Base-by-base conservation (phyloP, 2,797 vertebrate genomes). In the Melanotaenia trifasciata region DNA sequence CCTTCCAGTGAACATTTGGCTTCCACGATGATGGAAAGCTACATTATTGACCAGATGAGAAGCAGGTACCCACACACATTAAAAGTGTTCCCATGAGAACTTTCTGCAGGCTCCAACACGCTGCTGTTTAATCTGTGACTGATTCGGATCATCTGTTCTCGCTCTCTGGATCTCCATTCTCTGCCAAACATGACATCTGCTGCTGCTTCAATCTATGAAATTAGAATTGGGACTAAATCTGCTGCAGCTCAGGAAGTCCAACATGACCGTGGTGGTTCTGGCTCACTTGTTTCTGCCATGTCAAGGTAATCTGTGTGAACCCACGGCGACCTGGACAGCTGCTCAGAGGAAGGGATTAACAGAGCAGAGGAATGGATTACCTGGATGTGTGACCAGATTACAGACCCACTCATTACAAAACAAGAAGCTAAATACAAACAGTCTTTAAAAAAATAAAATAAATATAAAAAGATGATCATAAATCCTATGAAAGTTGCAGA, bases 121-220 rank as follows among this genome's bases (percentile, higher is more conserved):
- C 67, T 45, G 32, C n/a, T 36, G 43, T 35, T 45, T n/a, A 8
- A 62, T 30, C 67, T 35, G 61, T 60, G 45, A 45, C 74, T 65
- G 73, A 67, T 73, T 79, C 60, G 71, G 63, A 72, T 59, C 72
- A 78, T 83, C 76, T 71, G 60, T 72, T 58, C 64, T 64, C 66
- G 64, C 65, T 58, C 76, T 78, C 13, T 24, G 69, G 67, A 47
- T 84, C 70, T 63, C 61, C 40, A 58, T 45, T 76, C 7, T 60
- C 72, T 83, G 84, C 90, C 79, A 90, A 91, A 86, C 64, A 61
- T 14, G 87, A 91, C 91, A 93, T 91, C 89, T 93, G 93, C 84
- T 89, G 79, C 76, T 59, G 71, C 78, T 85, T 70, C 78, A 82
- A 87, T 92, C 88, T 85, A 81, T 78, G 62, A 84, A 93, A 94